phyloP scores from a whole-genome alignment of 2,113 vertebrate genomes.

The Columba livia region DNA sequence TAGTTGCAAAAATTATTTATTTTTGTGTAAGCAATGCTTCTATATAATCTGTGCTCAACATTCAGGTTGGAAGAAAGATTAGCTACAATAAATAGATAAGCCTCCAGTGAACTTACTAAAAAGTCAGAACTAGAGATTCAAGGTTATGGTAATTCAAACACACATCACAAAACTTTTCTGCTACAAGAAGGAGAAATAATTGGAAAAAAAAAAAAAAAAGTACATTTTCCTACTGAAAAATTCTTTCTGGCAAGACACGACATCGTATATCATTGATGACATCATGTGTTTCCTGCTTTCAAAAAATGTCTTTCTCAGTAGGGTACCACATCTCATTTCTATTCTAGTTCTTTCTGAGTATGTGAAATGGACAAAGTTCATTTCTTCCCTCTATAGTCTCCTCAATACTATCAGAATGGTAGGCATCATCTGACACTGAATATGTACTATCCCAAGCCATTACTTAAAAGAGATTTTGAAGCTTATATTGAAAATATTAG shows the following conservation, averaged over 20 bases:
- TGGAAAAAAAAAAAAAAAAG: background rate
- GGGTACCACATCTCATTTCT: background rate
- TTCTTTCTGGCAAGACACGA: background rate
- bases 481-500: background rate
- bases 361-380: background rate
- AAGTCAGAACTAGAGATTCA: background rate
- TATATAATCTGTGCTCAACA: background rate
- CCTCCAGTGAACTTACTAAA: background rate
- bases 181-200: background rate
- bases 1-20: background rate
- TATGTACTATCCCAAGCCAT: background rate
- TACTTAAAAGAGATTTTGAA: background rate
- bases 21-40: background rate
- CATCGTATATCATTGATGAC: too few species aligned
- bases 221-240: background rate
- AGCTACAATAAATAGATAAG: background rate
- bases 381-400: background rate
- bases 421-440: background rate
- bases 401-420: background rate
- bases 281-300: accelerated
- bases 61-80: background rate
- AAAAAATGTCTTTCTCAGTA: background rate
- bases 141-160: background rate
- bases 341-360: background rate
- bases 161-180: background rate